These are phyloP conservation scores for Ophion ellenae DNA, from an alignment of 2,888 invertebrate species.

Conservation along the genomic window DNA sequence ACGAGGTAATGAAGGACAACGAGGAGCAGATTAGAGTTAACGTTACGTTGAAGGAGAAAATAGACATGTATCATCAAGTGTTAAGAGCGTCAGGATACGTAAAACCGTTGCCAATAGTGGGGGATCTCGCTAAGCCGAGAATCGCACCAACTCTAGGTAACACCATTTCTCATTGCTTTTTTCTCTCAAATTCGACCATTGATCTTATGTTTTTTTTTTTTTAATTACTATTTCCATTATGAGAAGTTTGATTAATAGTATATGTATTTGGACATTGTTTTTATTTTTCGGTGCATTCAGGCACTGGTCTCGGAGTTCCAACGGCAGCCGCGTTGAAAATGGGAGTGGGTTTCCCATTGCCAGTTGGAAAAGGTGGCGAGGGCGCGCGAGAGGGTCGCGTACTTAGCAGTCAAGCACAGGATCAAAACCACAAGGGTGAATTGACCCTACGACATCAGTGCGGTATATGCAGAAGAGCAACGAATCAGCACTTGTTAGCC, in stretches of 20 bases:
- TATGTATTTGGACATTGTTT: too few species aligned
- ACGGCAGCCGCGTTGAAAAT: constrained; percentile 94
- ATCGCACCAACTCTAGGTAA: constrained; percentile 78
- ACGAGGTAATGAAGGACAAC: constrained; percentile 89
- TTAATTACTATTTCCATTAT: too few species aligned
- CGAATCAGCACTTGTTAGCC: constrained; percentile 96
- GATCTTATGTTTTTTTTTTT: too few species aligned
- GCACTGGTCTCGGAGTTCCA: constrained; percentile 88
- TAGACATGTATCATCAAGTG: constrained; percentile 80
- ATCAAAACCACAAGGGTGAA: constrained; percentile 77
- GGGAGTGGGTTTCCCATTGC: constrained; percentile 93
- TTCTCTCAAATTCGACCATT: not conserved
- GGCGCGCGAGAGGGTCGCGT: constrained; percentile 89
- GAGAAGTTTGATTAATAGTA: too few species aligned
- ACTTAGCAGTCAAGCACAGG: constrained; percentile 82
- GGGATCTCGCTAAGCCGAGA: constrained; percentile 79
- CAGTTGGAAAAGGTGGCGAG: constrained; percentile 88
- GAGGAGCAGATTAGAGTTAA: constrained; percentile 88
- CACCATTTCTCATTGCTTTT: constrained; percentile 40
- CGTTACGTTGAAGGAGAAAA: constrained; percentile 86
- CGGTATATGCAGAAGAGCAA: constrained; percentile 93
- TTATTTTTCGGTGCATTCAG: constrained; percentile 55
- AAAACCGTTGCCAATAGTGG: constrained; percentile 78
- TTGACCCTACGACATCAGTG: constrained; percentile 89
- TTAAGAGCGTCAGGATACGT: constrained; percentile 78